Evolutionary conservation across 1,140 invertebrate species (phyloP), one percentile per base, ranked within the genome.

Genomic region (Papilio aristodemus): DNA sequence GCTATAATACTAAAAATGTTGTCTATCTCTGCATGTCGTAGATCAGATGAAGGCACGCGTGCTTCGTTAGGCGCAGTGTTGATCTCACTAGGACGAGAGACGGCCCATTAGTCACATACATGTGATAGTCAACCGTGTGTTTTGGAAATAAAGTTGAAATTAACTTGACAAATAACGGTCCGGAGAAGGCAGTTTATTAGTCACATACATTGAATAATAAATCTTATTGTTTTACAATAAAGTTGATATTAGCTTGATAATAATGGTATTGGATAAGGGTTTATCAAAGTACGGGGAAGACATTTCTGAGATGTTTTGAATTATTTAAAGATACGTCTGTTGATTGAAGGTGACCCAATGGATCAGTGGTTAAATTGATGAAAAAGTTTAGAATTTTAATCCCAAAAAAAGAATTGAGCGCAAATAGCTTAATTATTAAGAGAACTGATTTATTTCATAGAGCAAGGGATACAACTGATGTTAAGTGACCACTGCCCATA

Each of bases 41-140:
- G 69, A 77, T 72, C 73, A 74, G 75, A 71, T 77, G 75, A 71
- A 77, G 67, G 75, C 73, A 72, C 74, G 62, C 62, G 62, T 62
- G 59, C 36, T 64, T 72, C 75, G 75, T 74, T 72, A 74, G 63
- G 67, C 70, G 43, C 70, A 69, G 74, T 73, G 71, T 59, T 72
- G 75, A 72, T 71, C 75, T 17, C n/a, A 32, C 36, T 5, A n/a
- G 59, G 8, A 38, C n/a, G 19, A 54, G 46, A 19, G 14, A n/a
- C 13, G 32, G 32, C 19, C 57, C 4, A 59, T 59, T 59, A 59
- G 1, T 17, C 17, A 39, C 14, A 19, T 7, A 67, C 13, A n/a
- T 39, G 6, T 11, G 8, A 69, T 2, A 59, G 57, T 41, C 36
- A 4, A 41, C 66, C 41, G 43, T 1, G 0, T 4, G 1, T 25